Evolutionary conservation across 2,888 invertebrate genomes (phyloP).

Genomic region (Hydraecia micacea): DNA sequence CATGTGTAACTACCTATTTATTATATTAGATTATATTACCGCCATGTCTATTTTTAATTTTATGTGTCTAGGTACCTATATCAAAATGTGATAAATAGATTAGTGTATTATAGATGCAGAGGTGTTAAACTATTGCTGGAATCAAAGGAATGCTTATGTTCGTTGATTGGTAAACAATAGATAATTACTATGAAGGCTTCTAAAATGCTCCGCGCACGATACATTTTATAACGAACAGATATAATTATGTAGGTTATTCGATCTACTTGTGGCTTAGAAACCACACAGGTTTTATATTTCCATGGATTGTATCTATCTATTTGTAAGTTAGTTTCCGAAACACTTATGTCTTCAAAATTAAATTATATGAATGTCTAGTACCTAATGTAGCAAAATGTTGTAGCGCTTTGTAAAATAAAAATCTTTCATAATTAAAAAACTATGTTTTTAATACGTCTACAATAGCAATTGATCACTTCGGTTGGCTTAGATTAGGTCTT

Average conservation of each 20-base stretch:
- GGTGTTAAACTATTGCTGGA: conserved; percentile 7
- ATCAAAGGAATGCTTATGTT: conserved; percentile 4
- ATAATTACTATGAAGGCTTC: conserved; percentile 24
- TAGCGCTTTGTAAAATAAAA: conserved; percentile 12
- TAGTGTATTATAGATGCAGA: conserved; percentile 24
- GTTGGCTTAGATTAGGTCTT: not conserved
- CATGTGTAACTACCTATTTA: conserved; percentile 4
- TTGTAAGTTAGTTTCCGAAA: not conserved
- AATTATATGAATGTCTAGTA: conserved; percentile 30
- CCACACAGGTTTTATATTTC: conserved; percentile 37
- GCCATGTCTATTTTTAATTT: conserved; percentile 29
- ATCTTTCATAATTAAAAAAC: not conserved
- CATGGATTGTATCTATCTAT: conserved; percentile 11
- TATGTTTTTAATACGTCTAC: not conserved
- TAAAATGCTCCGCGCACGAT: conserved; percentile 1
- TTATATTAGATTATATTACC: conserved; percentile 15
- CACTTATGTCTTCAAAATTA: not conserved
- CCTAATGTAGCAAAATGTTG: conserved; percentile 11
- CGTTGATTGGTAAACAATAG: conserved; percentile 10
- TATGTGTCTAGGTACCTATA: conserved; percentile 31
- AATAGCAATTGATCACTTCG: not conserved
- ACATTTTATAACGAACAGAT: conserved; percentile 15
- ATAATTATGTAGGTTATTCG: not conserved
- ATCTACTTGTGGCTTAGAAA: conserved; percentile 32
- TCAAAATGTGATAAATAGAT: conserved; percentile 53